Evolutionary conservation across 2,888 invertebrate species (phyloP).

Genomic region (Polylopha cassiicola): DNA sequence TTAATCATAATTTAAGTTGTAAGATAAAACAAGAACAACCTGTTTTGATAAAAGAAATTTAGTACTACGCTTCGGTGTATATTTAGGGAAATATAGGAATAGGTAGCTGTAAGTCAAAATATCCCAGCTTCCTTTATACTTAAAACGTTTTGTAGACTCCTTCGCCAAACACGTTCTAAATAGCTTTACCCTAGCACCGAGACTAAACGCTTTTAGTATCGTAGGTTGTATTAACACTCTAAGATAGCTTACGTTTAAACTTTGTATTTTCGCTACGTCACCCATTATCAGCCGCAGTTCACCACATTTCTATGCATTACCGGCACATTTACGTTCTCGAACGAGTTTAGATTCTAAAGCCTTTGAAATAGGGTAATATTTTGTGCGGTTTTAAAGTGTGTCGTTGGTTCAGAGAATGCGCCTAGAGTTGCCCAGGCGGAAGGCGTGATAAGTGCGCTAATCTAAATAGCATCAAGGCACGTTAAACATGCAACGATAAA

Average conservation of each 20-base stretch:
- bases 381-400: constrained; percentile 34
- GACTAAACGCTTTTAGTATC: constrained; percentile 17
- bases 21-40: too few species aligned
- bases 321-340: constrained; percentile 26
- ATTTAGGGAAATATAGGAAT: too few species aligned
- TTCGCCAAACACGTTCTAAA: constrained; percentile 2
- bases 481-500: constrained; percentile 41
- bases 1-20: too few species aligned
- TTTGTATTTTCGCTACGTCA: constrained; percentile 18
- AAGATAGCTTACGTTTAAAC: constrained; percentile 19
- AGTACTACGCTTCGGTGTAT: too few species aligned
- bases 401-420: constrained; percentile 42
- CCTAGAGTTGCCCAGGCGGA: constrained; percentile 55
- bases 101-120: too few species aligned
- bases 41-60: too few species aligned
- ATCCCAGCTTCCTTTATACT: not conserved
- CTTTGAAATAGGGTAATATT: constrained; percentile 41
- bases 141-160: not conserved
- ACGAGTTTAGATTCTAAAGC: constrained; percentile 35
- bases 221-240: constrained; percentile 10
- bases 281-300: constrained; percentile 57
- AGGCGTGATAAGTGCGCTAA: constrained; percentile 66
- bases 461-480: constrained; percentile 66
- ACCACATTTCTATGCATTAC: constrained; percentile 64
- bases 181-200: constrained; percentile 3